A percentile compares a stretch with the other conserved stretches of the same genome.
Conservation (phyloP, 2,888 invertebrate species). For the Drosophila incognita region DNA sequence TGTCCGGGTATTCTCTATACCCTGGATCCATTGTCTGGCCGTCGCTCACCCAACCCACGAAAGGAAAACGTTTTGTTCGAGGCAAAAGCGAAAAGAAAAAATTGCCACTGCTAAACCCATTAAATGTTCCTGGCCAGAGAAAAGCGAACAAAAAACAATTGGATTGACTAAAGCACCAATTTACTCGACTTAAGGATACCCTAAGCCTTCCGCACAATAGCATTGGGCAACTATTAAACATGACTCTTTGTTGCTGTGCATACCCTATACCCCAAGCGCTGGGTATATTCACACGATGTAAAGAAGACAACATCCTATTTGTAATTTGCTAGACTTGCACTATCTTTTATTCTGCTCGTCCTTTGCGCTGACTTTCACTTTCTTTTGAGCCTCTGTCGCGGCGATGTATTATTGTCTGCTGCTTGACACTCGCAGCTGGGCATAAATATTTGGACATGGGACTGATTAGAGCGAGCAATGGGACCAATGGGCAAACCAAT, state of each 20-base stretch:
- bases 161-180: neutral
- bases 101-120: slow-evolving; percentile 63
- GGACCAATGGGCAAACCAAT: slow-evolving; percentile 57
- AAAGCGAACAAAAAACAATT: slow-evolving; percentile 24
- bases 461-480: slow-evolving; percentile 66
- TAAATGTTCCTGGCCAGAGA: slow-evolving; percentile 57
- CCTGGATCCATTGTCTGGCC: slow-evolving; percentile 43
- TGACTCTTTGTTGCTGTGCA: neutral
- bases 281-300: slow-evolving; percentile 11
- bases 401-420: slow-evolving; percentile 20
- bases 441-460: slow-evolving; percentile 75
- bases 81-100: slow-evolving; percentile 26
- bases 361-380: slow-evolving; percentile 60
- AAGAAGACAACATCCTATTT: slow-evolving; percentile 47
- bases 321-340: slow-evolving; percentile 45
- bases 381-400: slow-evolving; percentile 13
- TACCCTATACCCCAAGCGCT: neutral
- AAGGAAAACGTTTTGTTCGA: slow-evolving; percentile 60
- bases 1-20: slow-evolving; percentile 9
- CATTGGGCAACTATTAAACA: neutral
- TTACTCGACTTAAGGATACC: slow-evolving; percentile 13
- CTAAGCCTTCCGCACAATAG: neutral
- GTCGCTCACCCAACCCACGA: slow-evolving; percentile 22
- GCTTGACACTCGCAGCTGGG: slow-evolving; percentile 42
- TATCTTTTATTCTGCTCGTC: slow-evolving; percentile 31